phyloP scores from a whole-genome alignment of 2,797 vertebrate genomes.

The Pipistrellus nathusii region DNA sequence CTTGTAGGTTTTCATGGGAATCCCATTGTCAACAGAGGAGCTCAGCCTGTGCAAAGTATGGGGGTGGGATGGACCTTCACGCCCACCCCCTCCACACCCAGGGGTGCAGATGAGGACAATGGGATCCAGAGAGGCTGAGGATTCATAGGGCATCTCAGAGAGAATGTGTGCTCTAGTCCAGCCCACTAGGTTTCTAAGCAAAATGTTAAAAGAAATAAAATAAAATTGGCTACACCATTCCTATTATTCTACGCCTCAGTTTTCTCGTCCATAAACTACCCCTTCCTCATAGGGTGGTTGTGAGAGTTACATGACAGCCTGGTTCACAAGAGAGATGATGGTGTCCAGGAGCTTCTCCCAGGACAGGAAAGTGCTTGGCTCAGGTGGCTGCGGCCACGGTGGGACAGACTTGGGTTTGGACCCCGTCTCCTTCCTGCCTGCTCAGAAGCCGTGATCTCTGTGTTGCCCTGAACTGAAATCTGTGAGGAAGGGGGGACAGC shows the following conservation, averaged over 20 bases:
- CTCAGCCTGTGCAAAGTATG: not conserved
- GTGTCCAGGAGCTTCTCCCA: not conserved
- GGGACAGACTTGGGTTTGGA: not conserved
- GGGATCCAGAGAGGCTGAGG: not conserved
- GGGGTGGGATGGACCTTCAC: not conserved
- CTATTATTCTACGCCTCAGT: not conserved
- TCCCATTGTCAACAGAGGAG: not conserved
- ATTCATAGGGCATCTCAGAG: not conserved
- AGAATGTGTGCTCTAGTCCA: not conserved
- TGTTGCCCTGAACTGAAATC: not conserved
- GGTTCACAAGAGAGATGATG: not conserved
- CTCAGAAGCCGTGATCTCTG: not conserved
- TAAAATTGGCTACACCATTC: not conserved
- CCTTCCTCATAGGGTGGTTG: not conserved
- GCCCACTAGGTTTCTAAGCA: not conserved
- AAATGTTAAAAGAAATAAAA: slow-evolving; percentile 5
- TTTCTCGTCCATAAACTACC: not conserved
- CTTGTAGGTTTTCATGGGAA: not conserved
- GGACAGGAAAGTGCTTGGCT: not conserved
- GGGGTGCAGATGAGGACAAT: not conserved
- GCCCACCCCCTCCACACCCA: rapidly evolving
- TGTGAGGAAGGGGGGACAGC: not conserved
- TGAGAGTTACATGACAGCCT: not conserved
- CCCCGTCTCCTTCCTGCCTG: not conserved
- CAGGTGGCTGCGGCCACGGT: not conserved